phyloP scores from a whole-genome alignment of 1,140 invertebrate species.

The Temnothorax nylanderi region DNA sequence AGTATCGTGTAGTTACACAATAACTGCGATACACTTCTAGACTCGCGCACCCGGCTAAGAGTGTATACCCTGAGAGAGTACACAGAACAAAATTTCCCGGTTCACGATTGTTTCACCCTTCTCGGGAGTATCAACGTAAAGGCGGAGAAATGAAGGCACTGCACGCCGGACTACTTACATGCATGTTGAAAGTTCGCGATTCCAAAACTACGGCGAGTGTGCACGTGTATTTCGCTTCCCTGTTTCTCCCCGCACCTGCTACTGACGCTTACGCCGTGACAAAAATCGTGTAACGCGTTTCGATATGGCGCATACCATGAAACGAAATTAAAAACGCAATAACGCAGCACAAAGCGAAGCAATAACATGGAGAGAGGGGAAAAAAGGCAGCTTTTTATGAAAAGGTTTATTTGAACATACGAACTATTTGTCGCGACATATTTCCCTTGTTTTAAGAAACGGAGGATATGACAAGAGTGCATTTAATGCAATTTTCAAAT shows the following conservation, averaged over 20 bases:
- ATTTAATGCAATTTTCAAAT: not conserved
- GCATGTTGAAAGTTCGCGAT: slow-evolving; percentile 62
- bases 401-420: slow-evolving; percentile 13
- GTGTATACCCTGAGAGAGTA: slow-evolving; percentile 8
- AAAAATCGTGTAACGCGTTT: slow-evolving; percentile 13
- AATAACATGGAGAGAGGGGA: slow-evolving; percentile 3
- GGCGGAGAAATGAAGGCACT: slow-evolving; percentile 57
- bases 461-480: not conserved
- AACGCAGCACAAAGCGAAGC: slow-evolving; percentile 2
- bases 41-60: slow-evolving; percentile 21
- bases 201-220: slow-evolving; percentile 27
- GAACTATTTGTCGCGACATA: not conserved
- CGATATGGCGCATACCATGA: slow-evolving; percentile 12
- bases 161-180: slow-evolving; percentile 49
- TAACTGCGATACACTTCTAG: slow-evolving; percentile 67
- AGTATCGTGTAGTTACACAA: slow-evolving; percentile 72
- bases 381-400: slow-evolving; percentile 20
- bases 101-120: slow-evolving; percentile 61
- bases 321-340: slow-evolving; percentile 29
- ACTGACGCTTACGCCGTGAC: not conserved
- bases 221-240: not conserved
- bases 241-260: not conserved
- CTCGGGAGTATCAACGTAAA: slow-evolving; percentile 59
- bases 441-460: slow-evolving; percentile 7
- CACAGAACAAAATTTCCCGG: slow-evolving; percentile 57